A percentile compares a stretch with the other conserved stretches of the same genome.
Evolutionary conservation across 2,888 invertebrate genomes (phyloP).

Genomic region (Gordius sp.): DNA sequence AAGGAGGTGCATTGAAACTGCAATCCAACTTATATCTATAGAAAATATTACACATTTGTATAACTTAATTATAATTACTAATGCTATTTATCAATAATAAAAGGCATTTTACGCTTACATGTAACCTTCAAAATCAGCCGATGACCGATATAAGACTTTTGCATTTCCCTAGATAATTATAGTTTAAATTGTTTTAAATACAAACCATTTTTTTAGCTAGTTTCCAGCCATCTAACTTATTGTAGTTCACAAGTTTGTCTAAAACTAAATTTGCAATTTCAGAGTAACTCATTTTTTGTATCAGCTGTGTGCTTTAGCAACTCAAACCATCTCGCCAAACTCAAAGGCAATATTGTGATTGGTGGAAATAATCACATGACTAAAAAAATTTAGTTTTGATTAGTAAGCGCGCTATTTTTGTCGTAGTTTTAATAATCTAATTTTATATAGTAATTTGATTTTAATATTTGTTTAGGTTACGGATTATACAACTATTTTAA

Average conservation of each 20-base stretch:
- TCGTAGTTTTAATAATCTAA: too few relatives aligned
- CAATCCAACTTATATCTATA: constrained; percentile 13
- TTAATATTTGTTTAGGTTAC: too few relatives aligned
- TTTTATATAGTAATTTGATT: too few relatives aligned
- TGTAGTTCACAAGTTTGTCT: constrained; percentile 1
- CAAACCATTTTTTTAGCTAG: constrained; percentile 6
- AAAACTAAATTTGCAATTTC: not conserved
- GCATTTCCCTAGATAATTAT: not conserved
- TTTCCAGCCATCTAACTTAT: constrained; percentile 5
- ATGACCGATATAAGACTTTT: not conserved
- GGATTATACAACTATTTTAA: too few relatives aligned
- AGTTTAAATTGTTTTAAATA: not conserved
- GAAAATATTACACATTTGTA: not conserved
- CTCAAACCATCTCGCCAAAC: too few relatives aligned
- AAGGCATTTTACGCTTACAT: not conserved
- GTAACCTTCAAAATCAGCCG: not conserved
- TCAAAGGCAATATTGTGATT: too few relatives aligned
- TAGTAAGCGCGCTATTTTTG: too few relatives aligned
- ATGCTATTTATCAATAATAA: not conserved
- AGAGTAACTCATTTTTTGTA: not conserved
- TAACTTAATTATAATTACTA: not conserved
- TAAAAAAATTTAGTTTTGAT: too few relatives aligned
- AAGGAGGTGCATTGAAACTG: not conserved
- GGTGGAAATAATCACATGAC: too few relatives aligned
- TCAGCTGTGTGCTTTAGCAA: too few relatives aligned